phyloP scores from a whole-genome alignment of 1,140 invertebrate species.

The Pectinophora gossypiella region DNA sequence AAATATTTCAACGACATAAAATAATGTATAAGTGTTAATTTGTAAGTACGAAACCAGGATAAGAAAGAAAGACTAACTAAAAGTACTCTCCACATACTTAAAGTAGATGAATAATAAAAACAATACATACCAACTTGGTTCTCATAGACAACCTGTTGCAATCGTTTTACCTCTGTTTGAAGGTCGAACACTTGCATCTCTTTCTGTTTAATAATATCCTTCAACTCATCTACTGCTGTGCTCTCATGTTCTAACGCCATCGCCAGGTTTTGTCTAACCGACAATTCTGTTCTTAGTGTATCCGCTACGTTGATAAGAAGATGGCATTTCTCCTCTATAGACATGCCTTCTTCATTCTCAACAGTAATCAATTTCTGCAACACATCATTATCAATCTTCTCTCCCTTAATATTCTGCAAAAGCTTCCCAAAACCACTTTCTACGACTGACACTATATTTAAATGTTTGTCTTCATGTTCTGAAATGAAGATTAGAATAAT shows the following conservation, averaged over 20 bases:
- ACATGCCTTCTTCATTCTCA: not conserved
- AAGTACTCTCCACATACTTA: constrained; percentile 8
- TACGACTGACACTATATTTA: constrained; percentile 8
- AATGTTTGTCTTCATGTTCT: constrained; percentile 14
- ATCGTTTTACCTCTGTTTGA: constrained; percentile 20
- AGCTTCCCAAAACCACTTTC: constrained; percentile 22
- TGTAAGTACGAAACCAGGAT: not conserved
- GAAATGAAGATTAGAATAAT: constrained; percentile 4
- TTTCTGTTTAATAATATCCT: constrained; percentile 19
- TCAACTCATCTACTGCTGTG: constrained; percentile 16
- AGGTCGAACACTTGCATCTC: constrained; percentile 20
- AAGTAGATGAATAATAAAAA: too few species aligned
- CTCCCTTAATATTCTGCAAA: constrained; percentile 16
- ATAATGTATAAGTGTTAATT: not conserved
- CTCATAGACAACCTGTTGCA: constrained; percentile 24
- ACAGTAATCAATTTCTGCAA: constrained; percentile 18
- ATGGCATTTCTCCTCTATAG: constrained; percentile 16
- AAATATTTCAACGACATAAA: not conserved
- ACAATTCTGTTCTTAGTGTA: constrained; percentile 21
- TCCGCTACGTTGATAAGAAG: constrained; percentile 24
- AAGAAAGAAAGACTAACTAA: not conserved
- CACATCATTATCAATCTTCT: constrained; percentile 16
- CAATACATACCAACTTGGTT: constrained; percentile 36
- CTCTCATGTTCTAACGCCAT: constrained; percentile 24
- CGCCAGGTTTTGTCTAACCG: constrained; percentile 18